Base-by-base conservation (phyloP, 2,797 vertebrate species). In the Lagorchestes hirsutus region DNA sequence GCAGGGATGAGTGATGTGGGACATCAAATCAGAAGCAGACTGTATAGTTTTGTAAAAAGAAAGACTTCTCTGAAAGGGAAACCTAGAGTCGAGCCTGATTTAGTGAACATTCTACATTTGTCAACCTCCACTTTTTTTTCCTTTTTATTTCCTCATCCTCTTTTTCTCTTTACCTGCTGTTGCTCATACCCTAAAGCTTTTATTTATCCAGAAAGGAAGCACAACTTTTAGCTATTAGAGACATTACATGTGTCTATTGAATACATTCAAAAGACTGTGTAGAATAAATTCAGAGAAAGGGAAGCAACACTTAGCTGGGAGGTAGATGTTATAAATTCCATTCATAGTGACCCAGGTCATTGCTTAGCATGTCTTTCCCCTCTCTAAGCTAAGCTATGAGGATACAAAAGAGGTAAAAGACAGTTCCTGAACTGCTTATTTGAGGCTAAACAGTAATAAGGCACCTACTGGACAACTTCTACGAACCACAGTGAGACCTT, bases 11-110 rank as follows among this genome's bases (percentile, higher is more conserved):
- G 11, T 46, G 52, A 97, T 96, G 91, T 56, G 8, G 12, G 4
- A 82, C 92, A 91, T 95, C 93, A 98, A 98, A 98, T 97, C 4
- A 93, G 97, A 97, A 96, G 90, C 29, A 95, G 95, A 97, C 62
- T 54, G 59, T 96, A 93, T 2, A 58, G 34, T 46, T 93, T 1
- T 93, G 28, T 91, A 16, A 96, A 90, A 98, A 97, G 92, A 28
- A 54, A 95, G 90, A 94, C 50, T 91, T 91, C 13, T 91, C 28
- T 93, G 67, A 94, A 94, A 93, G 67, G 29, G 91, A 97, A 97
- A 95, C 14, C 67, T 0, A 4, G 95, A 93, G 4, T 3, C 95
- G 12, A 95, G 31, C 28, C 31, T 74, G 28, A 93, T 13, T 96
- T 95, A 95, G n/a, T 74, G 14, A 57, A 67, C 59, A 82, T 97